Conservation (phyloP, 2,113 vertebrate genomes). For the Forbesichthys agassizii region DNA sequence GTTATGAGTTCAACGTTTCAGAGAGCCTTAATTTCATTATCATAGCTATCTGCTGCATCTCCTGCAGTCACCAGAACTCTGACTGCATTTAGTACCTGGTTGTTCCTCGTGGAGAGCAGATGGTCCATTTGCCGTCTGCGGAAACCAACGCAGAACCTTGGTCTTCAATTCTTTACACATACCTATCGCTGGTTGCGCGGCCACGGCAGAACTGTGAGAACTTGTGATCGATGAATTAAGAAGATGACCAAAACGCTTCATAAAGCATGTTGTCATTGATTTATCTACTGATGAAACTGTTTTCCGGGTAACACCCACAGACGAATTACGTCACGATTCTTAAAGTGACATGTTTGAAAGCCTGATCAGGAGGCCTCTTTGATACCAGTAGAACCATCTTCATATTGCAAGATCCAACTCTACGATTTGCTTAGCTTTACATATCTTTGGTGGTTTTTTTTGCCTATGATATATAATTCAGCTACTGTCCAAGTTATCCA, state of each 20-base stretch:
- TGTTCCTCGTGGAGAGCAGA: conserved; percentile 1
- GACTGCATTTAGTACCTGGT: conserved; percentile 35
- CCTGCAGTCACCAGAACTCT: no score
- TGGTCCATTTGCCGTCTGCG: conserved; percentile 40
- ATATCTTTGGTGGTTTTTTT: not conserved
- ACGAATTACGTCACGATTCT: conserved; percentile 20
- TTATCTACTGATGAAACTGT: conserved; percentile 2
- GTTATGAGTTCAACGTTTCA: no score
- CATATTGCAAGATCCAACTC: no score
- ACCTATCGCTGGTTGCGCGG: conserved; percentile 4
- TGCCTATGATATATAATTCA: no score
- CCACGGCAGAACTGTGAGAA: conserved; percentile 11
- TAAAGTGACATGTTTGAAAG: conserved; percentile 40
- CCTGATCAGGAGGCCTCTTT: no score
- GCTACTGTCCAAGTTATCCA: no score
- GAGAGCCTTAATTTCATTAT: no score
- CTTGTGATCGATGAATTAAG: not conserved
- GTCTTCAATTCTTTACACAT: conserved; percentile 75
- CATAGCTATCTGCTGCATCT: no score
- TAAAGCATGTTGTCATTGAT: conserved; percentile 7
- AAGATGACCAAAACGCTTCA: conserved; percentile 25
- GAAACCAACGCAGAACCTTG: conserved; percentile 58
- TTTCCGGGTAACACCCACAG: conserved; percentile 67
- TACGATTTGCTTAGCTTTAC: not conserved
- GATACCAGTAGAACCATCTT: no score